A percentile compares a stretch with the other conserved stretches of the same genome.
These are phyloP conservation scores for Maniola hyperantus DNA, from an alignment of 2,888 invertebrate genomes.

Conservation along the genomic window DNA sequence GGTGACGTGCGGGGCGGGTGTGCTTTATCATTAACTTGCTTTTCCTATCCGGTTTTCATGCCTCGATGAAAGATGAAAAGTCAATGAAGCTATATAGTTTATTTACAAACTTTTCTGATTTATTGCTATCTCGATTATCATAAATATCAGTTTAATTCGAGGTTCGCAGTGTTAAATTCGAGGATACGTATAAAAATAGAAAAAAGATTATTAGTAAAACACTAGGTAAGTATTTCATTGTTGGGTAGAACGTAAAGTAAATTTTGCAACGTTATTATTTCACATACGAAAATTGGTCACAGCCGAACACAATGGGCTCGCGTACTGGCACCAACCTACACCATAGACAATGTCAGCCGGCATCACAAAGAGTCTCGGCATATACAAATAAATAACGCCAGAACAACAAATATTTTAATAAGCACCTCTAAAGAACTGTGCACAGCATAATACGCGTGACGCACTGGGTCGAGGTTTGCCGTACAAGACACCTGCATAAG, in stretches of 20 bases:
- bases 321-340: constrained; percentile 59
- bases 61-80: too few species aligned
- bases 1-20: too few species aligned
- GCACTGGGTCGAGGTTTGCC: constrained; percentile 47
- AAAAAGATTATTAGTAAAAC: not conserved
- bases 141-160: too few species aligned
- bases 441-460: constrained; percentile 72
- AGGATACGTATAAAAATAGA: not conserved
- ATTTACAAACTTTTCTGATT: too few species aligned
- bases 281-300: constrained; percentile 70
- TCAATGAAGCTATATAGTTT: too few species aligned
- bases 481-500: constrained; percentile 43
- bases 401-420: constrained; percentile 83
- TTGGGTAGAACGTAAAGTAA: constrained; percentile 30
- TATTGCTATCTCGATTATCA: too few species aligned
- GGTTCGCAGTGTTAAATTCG: too few species aligned
- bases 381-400: constrained; percentile 80
- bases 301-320: constrained; percentile 63
- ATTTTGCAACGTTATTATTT: constrained; percentile 72
- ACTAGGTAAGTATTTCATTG: not conserved
- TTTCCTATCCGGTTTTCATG: too few species aligned
- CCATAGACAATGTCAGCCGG: constrained; percentile 62
- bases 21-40: too few species aligned
- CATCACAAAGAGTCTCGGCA: constrained; percentile 69
- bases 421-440: constrained; percentile 77